Percentiles rank a stretch among this genome's conserved stretches.
Conservation (phyloP, 1,140 invertebrate species). For the Scaptodrosophila lebanonensis region DNA sequence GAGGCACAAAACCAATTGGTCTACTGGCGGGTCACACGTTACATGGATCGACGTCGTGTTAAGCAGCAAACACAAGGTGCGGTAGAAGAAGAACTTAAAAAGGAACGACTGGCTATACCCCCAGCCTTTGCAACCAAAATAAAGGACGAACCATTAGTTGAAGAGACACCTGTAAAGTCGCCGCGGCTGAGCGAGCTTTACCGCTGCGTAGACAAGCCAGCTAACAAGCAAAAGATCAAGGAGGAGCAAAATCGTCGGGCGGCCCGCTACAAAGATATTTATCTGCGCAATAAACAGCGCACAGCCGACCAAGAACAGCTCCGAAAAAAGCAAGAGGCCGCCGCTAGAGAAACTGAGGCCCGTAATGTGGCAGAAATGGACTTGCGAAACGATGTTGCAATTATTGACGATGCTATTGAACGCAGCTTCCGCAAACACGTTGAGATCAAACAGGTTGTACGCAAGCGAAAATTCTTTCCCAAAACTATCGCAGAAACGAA, state of each 20-base stretch:
- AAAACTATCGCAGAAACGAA: constrained; percentile 63
- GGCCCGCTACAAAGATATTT: constrained; percentile 63
- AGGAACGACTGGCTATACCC: constrained; percentile 45
- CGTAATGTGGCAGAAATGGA: constrained; percentile 52
- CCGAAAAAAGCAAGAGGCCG: constrained; percentile 21
- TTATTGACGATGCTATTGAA: constrained; percentile 60
- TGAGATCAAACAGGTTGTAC: constrained; percentile 45
- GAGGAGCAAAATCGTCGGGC: constrained; percentile 39
- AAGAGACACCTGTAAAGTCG: not conserved
- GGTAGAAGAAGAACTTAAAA: constrained; percentile 49
- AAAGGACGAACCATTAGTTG: constrained; percentile 30
- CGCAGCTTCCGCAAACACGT: constrained; percentile 51
- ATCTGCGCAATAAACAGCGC: constrained; percentile 43
- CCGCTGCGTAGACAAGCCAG: constrained; percentile 52
- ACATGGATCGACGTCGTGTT: constrained; percentile 42
- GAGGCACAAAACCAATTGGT: constrained; percentile 57
- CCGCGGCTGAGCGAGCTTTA: constrained; percentile 40
- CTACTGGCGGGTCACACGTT: constrained; percentile 56
- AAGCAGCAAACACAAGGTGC: constrained; percentile 38
- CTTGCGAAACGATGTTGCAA: constrained; percentile 37
- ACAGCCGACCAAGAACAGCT: constrained; percentile 6
- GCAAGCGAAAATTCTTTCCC: constrained; percentile 48
- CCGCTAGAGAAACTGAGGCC: constrained; percentile 27
- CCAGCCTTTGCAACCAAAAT: constrained; percentile 28
- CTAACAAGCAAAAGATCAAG: constrained; percentile 42